Evolutionary conservation across 2,888 invertebrate genomes (phyloP).

Genomic region (Omphaloscelis lunosa): DNA sequence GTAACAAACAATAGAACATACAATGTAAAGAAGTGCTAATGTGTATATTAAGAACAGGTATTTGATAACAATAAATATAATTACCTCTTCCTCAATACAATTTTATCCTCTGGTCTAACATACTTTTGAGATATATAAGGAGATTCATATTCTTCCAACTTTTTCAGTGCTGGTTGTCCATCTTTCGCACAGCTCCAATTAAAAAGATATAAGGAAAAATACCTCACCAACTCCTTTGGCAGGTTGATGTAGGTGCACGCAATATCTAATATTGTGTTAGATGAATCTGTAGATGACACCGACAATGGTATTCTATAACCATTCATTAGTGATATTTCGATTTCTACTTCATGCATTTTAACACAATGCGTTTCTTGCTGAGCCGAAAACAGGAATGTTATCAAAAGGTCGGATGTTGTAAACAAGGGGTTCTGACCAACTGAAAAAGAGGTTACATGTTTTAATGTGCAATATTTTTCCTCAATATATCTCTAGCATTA

Average conservation of each 20-base stretch:
- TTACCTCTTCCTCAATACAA: conserved; percentile 96
- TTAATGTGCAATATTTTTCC: conserved; percentile 13
- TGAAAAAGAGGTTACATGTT: conserved; percentile 77
- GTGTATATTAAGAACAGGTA: background rate
- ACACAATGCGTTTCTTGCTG: conserved; percentile 96
- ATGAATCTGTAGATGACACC: conserved; percentile 95
- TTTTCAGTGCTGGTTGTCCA: conserved; percentile 94
- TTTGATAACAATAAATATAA: conserved; percentile 31
- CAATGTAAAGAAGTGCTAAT: background rate
- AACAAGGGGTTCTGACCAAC: conserved; percentile 97
- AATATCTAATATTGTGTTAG: conserved; percentile 95
- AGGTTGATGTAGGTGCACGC: conserved; percentile 95
- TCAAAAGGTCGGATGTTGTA: conserved; percentile 94
- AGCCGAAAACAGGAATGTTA: conserved; percentile 96
- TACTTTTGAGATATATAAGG: conserved; percentile 97
- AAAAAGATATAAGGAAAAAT: conserved; percentile 97
- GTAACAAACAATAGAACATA: conserved; percentile 70
- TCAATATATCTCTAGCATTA: background rate
- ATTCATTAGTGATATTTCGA: conserved; percentile 96
- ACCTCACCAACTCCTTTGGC: conserved; percentile 94
- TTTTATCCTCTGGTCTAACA: conserved; percentile 93
- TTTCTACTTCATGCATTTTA: conserved; percentile 92
- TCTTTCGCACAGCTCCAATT: conserved; percentile 94
- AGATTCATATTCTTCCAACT: conserved; percentile 99
- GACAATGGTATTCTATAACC: conserved; percentile 95